Percentiles rank a stretch among this genome's conserved stretches.
Conservation (phyloP, 2,113 vertebrate genomes). For the Hippocampus zosterae region DNA sequence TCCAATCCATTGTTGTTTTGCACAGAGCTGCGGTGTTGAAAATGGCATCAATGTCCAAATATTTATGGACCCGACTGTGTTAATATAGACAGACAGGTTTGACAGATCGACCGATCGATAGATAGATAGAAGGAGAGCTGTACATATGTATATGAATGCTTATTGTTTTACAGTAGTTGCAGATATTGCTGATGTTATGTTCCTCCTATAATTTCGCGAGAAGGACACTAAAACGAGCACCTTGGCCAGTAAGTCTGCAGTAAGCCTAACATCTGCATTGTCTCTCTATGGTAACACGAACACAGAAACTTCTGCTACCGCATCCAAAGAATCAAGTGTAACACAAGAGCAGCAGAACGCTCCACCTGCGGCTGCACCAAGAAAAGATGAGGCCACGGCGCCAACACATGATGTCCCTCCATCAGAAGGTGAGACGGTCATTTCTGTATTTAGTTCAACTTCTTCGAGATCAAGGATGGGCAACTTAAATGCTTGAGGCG, state of each 20-base stretch:
- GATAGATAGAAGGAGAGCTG: too few species aligned
- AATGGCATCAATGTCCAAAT: too few species aligned
- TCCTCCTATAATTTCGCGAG: neutral
- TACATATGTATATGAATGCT: too few species aligned
- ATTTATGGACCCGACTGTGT: too few species aligned
- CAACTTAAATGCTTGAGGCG: too few species aligned
- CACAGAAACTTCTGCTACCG: slow-evolving; percentile 26
- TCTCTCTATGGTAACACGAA: neutral
- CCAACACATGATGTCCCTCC: slow-evolving; percentile 28
- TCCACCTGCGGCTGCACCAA: slow-evolving; percentile 20
- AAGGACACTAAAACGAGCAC: neutral
- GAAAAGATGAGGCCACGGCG: slow-evolving; percentile 10
- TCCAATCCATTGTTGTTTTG: too few species aligned
- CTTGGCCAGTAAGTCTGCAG: neutral
- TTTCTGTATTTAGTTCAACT: neutral
- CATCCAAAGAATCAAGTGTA: neutral
- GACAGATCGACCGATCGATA: too few species aligned
- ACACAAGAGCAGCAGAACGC: slow-evolving; percentile 21
- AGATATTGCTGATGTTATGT: neutral
- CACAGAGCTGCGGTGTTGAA: too few species aligned
- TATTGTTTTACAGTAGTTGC: neutral
- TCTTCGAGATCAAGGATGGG: too few species aligned
- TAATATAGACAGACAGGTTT: too few species aligned
- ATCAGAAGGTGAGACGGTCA: slow-evolving; percentile 33
- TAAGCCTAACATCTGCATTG: neutral